Conservation (phyloP, 2,113 vertebrate species). For the Carassius auratus region DNA sequence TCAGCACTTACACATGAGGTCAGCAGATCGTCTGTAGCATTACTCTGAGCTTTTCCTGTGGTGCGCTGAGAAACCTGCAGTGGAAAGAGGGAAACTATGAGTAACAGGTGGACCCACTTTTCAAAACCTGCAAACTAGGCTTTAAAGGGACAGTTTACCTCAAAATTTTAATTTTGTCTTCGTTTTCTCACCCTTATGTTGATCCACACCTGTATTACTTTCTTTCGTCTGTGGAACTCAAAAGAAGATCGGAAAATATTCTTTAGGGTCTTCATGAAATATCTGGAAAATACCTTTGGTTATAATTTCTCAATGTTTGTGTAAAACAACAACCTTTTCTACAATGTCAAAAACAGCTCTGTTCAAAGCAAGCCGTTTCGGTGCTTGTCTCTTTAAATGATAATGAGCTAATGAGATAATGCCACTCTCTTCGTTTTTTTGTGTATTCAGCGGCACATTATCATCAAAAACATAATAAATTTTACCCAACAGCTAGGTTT, state of each 20-base stretch:
- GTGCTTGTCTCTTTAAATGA: too few relatives aligned
- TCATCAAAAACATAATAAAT: too few relatives aligned
- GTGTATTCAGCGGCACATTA: too few relatives aligned
- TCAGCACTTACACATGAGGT: conserved; percentile 74
- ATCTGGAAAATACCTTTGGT: too few relatives aligned
- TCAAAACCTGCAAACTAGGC: neutral
- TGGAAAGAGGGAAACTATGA: conserved; percentile 1
- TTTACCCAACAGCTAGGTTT: too few relatives aligned
- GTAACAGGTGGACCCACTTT: conserved; percentile 36
- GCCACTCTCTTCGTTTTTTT: too few relatives aligned
- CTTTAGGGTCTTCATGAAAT: too few relatives aligned
- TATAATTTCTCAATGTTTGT: too few relatives aligned
- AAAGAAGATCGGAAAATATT: too few relatives aligned
- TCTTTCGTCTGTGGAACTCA: neutral
- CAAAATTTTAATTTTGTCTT: neutral
- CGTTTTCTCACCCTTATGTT: neutral
- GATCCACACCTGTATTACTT: neutral
- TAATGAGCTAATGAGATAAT: neutral
- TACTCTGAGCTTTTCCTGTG: conserved; percentile 53
- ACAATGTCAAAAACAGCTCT: neutral
- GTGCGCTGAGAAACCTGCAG: conserved; percentile 25
- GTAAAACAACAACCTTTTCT: too few relatives aligned
- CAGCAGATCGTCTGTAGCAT: conserved; percentile 69
- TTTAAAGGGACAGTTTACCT: neutral
- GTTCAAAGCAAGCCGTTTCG: neutral